These are phyloP conservation scores for Polypedilum vanderplanki DNA, from an alignment of 1,140 invertebrate genomes.

Conservation along the genomic window DNA sequence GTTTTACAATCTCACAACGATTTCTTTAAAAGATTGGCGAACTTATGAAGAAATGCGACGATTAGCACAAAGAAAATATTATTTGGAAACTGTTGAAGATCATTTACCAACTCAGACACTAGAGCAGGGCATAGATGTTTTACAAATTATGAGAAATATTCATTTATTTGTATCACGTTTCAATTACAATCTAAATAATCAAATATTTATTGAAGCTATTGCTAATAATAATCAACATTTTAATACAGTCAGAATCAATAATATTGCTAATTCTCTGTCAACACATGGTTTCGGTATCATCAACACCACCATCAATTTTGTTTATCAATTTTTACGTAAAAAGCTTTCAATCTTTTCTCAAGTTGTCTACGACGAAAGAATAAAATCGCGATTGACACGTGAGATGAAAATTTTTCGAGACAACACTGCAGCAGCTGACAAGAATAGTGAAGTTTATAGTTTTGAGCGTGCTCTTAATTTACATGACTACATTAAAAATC, in stretches of 20 bases:
- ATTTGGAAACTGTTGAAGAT: constrained; percentile 75
- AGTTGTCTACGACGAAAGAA: constrained; percentile 97
- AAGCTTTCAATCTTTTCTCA: constrained; percentile 95
- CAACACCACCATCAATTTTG: constrained; percentile 95
- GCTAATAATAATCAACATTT: constrained; percentile 89
- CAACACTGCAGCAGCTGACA: constrained; percentile 41
- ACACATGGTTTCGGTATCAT: constrained; percentile 97
- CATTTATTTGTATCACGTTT: constrained; percentile 92
- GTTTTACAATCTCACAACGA: constrained; percentile 96
- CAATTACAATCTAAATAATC: constrained; percentile 94
- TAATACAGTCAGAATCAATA: constrained; percentile 91
- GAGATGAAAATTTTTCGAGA: constrained; percentile 72
- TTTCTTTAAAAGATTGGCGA: constrained; percentile 95
- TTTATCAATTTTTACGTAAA: constrained; percentile 91
- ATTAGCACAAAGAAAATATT: constrained; percentile 80
- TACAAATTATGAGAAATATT: constrained; percentile 97
- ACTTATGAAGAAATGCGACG: constrained; percentile 95
- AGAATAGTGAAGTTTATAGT: constrained; percentile 54
- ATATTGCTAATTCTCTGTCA: constrained; percentile 95
- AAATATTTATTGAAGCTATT: constrained; percentile 88
- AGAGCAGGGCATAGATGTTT: constrained; percentile 90
- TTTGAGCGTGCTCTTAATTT: constrained; percentile 94
- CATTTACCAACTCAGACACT: constrained; percentile 93
- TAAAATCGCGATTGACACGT: constrained; percentile 89
- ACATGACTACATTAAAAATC: constrained; percentile 82